Conservation (phyloP, 2,113 vertebrate genomes). For the Oreochromis aureus region DNA sequence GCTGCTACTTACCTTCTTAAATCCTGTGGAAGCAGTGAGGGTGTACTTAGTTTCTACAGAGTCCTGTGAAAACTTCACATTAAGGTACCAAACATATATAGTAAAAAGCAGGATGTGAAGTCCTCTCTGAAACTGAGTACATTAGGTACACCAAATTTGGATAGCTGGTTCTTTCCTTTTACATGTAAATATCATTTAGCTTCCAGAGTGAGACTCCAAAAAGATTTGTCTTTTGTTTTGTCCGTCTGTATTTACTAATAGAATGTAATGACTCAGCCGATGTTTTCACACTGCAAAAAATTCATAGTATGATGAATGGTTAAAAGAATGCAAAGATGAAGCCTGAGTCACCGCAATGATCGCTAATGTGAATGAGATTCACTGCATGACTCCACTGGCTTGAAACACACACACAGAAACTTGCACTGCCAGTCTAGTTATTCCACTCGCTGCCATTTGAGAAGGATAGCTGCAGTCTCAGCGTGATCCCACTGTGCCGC, state of each 20-base stretch:
- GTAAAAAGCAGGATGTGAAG: neutral
- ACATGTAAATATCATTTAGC: neutral
- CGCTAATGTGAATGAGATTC: neutral
- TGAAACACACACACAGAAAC: neutral
- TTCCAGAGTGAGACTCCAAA: neutral
- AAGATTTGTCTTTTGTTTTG: neutral
- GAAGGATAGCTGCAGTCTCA: neutral
- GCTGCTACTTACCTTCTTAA: neutral
- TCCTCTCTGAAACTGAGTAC: neutral
- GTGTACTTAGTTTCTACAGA: neutral
- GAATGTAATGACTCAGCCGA: neutral
- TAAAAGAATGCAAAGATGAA: neutral
- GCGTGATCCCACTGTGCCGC: neutral
- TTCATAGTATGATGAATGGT: neutral
- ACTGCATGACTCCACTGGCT: neutral
- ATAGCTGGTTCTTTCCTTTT: neutral
- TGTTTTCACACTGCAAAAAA: neutral
- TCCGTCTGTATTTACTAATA: neutral
- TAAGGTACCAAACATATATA: neutral
- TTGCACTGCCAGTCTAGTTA: neutral
- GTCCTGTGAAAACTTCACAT: neutral
- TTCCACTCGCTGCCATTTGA: neutral
- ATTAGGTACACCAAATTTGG: neutral
- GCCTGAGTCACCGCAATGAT: neutral
- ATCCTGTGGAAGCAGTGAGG: neutral